These are phyloP conservation scores for Pyrocephalus nanus DNA, from an alignment of 2,797 vertebrate genomes.

Conservation along the genomic window DNA sequence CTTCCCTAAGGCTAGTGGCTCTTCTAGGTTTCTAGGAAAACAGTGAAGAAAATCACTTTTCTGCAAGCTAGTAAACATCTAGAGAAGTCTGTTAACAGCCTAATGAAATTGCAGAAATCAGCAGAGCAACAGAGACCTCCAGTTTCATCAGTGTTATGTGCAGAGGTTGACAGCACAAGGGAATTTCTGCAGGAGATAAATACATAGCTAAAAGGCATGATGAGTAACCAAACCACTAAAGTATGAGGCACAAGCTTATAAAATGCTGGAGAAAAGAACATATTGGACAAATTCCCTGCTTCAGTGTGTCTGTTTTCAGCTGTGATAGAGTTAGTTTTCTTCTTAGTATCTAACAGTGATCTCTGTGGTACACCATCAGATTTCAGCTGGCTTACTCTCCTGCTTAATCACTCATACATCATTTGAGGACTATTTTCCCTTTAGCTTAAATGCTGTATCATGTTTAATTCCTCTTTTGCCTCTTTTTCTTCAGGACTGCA, in stretches of 20 bases:
- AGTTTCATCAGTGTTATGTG: not conserved
- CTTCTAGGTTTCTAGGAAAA: not conserved
- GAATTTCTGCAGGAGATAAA: not conserved
- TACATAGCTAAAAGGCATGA: not conserved
- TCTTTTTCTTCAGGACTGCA: not conserved
- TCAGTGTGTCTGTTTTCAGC: not conserved
- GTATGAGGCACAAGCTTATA: not conserved
- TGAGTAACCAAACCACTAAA: not conserved
- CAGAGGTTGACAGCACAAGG: not conserved
- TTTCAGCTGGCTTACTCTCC: not conserved
- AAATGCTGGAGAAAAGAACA: not conserved
- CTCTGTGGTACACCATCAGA: not conserved
- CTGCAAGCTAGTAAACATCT: not conserved
- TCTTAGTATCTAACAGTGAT: not conserved
- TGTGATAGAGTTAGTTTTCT: not conserved
- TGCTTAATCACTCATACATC: not conserved
- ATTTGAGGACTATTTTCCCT: not conserved
- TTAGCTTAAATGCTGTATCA: not conserved
- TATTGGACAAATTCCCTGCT: not conserved
- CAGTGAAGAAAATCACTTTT: not conserved
- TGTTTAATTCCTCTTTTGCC: not conserved
- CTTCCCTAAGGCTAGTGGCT: not conserved
- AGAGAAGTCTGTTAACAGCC: not conserved
- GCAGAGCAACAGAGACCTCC: not conserved
- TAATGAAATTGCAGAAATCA: not conserved